Evolutionary conservation across 2,113 vertebrate genomes (phyloP).

Genomic region (Aptenodytes patagonicus): DNA sequence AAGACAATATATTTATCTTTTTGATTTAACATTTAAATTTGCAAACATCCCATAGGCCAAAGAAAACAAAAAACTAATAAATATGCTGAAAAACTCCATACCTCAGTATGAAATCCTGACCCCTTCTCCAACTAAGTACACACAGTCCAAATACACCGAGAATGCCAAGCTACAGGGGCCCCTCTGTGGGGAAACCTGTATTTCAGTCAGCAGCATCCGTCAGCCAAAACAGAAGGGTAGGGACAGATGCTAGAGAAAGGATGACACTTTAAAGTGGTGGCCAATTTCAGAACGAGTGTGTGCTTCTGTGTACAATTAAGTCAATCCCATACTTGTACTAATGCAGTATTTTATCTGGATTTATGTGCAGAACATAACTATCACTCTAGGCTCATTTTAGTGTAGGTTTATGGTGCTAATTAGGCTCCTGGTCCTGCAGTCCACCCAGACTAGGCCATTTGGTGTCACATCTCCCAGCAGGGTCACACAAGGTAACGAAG

Average conservation of each 20-base stretch:
- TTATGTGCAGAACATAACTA: background rate
- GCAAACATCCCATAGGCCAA: background rate
- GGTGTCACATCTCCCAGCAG: background rate
- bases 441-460: background rate
- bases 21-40: background rate
- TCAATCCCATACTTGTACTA: fast-evolving
- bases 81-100: conserved; percentile 56
- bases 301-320: background rate
- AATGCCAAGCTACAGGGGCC: conserved; percentile 63
- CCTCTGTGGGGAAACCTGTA: conserved; percentile 48
- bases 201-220: conserved; percentile 27
- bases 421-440: background rate
- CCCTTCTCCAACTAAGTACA: conserved; percentile 64
- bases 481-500: background rate
- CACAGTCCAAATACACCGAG: conserved; percentile 43
- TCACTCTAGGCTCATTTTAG: background rate
- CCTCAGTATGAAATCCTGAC: conserved; percentile 64
- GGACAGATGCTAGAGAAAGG: background rate
- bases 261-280: background rate
- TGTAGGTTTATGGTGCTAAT: fast-evolving
- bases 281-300: background rate
- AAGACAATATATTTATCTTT: background rate
- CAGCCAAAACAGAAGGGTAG: background rate
- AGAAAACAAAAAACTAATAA: conserved; percentile 39
- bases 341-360: background rate